A percentile compares a stretch with the other conserved stretches of the same genome.
phyloP scores from a whole-genome alignment of 2,888 invertebrate species.

The Dichetophora obliterata region DNA sequence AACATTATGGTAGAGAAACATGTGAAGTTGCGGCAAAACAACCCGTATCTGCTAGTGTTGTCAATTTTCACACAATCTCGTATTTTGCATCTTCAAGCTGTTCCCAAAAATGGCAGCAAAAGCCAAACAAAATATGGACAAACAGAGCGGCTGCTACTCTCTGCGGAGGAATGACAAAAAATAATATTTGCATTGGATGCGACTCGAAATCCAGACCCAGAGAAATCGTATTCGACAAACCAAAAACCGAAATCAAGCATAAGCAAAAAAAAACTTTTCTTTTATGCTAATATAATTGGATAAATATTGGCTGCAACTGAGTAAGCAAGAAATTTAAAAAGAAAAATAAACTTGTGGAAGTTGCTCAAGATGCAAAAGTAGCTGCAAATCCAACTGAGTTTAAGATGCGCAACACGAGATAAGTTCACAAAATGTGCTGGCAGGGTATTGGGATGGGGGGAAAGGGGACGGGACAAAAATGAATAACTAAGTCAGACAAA shows the following conservation, averaged over 20 bases:
- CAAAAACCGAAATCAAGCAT: not conserved
- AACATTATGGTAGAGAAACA: not conserved
- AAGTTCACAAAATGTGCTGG: not conserved
- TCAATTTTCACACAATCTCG: slow-evolving; percentile 27
- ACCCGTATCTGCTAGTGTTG: not conserved
- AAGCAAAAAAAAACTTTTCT: slow-evolving; percentile 10
- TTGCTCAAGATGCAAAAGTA: slow-evolving; percentile 13
- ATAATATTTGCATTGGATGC: slow-evolving; percentile 24
- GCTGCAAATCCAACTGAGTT: slow-evolving; percentile 5
- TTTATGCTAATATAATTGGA: slow-evolving; percentile 32
- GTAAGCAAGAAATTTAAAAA: not conserved
- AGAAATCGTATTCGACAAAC: not conserved
- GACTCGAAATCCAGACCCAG: not conserved
- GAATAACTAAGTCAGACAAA: slow-evolving; percentile 2
- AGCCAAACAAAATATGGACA: not conserved
- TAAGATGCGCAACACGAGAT: not conserved
- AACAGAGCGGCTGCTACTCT: not conserved
- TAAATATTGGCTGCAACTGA: slow-evolving; percentile 25
- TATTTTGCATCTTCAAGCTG: slow-evolving; percentile 27
- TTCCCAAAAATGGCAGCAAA: slow-evolving; percentile 24
- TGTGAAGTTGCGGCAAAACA: not conserved
- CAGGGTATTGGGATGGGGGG: not conserved
- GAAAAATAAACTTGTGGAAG: not conserved
- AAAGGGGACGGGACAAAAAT: not conserved
- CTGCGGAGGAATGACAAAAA: slow-evolving; percentile 24